Percentiles rank a stretch among this genome's conserved stretches.
phyloP scores from a whole-genome alignment of 2,888 invertebrate genomes.

The Panopea generosa region DNA sequence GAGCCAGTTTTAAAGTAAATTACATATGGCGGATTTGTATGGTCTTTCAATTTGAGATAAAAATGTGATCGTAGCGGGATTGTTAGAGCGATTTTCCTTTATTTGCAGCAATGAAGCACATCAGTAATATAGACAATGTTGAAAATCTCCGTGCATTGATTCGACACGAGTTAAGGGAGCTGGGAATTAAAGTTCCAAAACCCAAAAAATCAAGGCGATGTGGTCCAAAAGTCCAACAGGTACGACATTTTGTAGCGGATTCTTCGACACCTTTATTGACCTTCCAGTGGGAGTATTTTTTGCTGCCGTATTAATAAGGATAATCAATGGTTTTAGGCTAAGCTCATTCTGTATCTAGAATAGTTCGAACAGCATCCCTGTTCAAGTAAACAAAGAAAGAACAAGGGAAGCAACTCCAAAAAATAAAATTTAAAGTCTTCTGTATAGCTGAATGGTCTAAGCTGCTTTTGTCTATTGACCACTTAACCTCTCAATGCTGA shows the following conservation, averaged over 20 bases:
- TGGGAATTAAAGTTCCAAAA: slow-evolving; percentile 82
- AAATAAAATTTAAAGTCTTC: no score
- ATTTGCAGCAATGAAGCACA: slow-evolving; percentile 68
- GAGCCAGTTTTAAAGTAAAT: slow-evolving; percentile 72
- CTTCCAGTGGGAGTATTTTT: no score
- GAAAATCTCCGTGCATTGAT: slow-evolving; percentile 75
- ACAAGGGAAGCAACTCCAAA: no score
- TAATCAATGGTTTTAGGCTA: no score
- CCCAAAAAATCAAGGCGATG: slow-evolving; percentile 76
- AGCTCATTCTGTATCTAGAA: no score
- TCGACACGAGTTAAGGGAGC: slow-evolving; percentile 79
- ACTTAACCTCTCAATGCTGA: no score
- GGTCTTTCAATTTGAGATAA: slow-evolving; percentile 19
- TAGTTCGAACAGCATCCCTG: no score
- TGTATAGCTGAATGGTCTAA: no score
- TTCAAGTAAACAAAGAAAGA: no score
- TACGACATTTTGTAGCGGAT: background rate
- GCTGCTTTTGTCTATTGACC: no score
- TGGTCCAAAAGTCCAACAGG: slow-evolving; percentile 15
- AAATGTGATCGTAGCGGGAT: background rate
- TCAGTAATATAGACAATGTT: slow-evolving; percentile 76
- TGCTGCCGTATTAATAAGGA: no score
- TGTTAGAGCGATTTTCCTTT: slow-evolving; percentile 6
- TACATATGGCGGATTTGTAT: slow-evolving; percentile 26
- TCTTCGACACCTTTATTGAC: background rate